These are phyloP conservation scores for Pantherophis guttatus DNA, from an alignment of 2,113 vertebrate genomes.

Conservation along the genomic window DNA sequence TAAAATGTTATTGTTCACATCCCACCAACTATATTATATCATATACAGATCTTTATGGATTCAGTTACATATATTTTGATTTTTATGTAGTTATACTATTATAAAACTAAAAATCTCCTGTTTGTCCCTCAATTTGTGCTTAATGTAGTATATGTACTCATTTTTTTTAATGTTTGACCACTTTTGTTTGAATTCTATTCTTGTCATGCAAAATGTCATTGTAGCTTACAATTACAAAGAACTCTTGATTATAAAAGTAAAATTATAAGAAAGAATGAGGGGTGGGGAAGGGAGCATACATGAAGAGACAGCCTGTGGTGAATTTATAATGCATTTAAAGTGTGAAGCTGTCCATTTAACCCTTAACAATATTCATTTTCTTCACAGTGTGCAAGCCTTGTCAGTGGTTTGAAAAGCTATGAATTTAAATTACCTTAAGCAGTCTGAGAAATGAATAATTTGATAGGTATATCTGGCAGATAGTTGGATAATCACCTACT, in stretches of 20 bases:
- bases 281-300: constrained; percentile 24
- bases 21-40: neutral
- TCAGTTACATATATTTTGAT: neutral
- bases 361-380: constrained; percentile 62
- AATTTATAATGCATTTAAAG: constrained; percentile 63
- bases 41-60: neutral
- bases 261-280: constrained; percentile 43
- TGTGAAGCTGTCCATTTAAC: constrained; percentile 60
- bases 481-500: constrained; percentile 36
- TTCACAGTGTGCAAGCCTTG: constrained; percentile 59
- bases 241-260: constrained; percentile 59
- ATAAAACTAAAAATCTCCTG: neutral
- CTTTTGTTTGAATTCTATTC: constrained; percentile 53
- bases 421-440: constrained; percentile 68
- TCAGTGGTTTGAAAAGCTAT: constrained; percentile 63
- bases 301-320: constrained; percentile 40
- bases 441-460: constrained; percentile 63
- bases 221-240: constrained; percentile 50
- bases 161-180: constrained; percentile 10
- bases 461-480: constrained; percentile 62
- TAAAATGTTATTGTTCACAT: neutral
- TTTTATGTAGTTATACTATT: neutral
- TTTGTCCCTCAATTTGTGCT: neutral
- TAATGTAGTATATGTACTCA: constrained; percentile 17
- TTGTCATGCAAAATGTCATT: constrained; percentile 55